Evolutionary conservation across 1,140 invertebrate genomes (phyloP).

Genomic region (Ceratitis capitata): DNA sequence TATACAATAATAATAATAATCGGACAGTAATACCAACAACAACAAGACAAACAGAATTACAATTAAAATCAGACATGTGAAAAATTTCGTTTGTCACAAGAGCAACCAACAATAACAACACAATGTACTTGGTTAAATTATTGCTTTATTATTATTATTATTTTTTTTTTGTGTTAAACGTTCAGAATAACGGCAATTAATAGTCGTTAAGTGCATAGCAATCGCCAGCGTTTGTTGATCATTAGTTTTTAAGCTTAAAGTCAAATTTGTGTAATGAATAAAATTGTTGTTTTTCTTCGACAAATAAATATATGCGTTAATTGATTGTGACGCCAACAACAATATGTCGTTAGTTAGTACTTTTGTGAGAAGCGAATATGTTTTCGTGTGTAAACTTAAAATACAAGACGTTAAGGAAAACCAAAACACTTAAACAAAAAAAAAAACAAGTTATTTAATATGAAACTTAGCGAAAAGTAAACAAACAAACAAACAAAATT

Average conservation of each 20-base stretch:
- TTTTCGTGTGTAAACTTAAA: slow-evolving; percentile 28
- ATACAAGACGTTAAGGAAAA: background rate
- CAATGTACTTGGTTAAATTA: background rate
- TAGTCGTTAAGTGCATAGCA: background rate
- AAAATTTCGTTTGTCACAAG: slow-evolving; percentile 16
- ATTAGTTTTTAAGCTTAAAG: background rate
- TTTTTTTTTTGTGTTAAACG: background rate
- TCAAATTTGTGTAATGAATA: background rate
- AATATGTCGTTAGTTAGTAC: background rate
- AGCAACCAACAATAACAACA: too few species aligned
- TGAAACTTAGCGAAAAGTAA: slow-evolving; percentile 16
- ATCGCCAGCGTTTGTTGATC: background rate
- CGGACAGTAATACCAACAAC: background rate
- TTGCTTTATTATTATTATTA: too few species aligned
- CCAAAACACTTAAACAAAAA: background rate
- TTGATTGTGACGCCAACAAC: background rate
- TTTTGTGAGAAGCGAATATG: slow-evolving; percentile 2
- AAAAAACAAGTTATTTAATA: background rate
- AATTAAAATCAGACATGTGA: background rate
- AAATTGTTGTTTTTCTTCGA: too few species aligned
- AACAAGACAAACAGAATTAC: background rate
- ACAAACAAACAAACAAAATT: background rate
- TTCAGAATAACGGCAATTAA: background rate
- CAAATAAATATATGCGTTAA: background rate
- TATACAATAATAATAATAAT: background rate